phyloP scores from a whole-genome alignment of 1,140 invertebrate species.

The Musca domestica region DNA sequence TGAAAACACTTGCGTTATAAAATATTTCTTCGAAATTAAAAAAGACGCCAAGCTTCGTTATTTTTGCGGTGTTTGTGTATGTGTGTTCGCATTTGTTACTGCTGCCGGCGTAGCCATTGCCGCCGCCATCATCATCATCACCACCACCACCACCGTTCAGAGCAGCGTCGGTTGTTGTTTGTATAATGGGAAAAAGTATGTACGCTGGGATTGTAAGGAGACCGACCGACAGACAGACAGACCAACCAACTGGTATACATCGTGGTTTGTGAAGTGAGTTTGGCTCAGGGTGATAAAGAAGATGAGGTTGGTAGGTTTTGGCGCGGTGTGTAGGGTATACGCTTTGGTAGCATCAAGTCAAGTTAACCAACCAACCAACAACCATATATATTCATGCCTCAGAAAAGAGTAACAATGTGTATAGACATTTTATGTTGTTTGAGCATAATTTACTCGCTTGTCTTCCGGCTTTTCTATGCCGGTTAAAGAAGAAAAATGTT shows the following conservation, averaged over 20 bases:
- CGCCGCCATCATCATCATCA: too few species aligned
- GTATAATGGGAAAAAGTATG: neutral
- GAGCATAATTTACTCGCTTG: too few species aligned
- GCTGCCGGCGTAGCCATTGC: too few species aligned
- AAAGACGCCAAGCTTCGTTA: slow-evolving; percentile 14
- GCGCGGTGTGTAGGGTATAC: neutral
- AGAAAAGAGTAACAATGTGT: neutral
- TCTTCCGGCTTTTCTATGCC: neutral
- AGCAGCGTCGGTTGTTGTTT: neutral
- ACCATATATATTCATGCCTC: too few species aligned
- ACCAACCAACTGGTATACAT: too few species aligned
- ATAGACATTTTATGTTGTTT: too few species aligned
- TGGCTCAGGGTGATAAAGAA: neutral
- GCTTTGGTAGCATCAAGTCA: neutral
- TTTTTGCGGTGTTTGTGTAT: neutral
- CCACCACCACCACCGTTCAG: too few species aligned
- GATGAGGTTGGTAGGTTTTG: neutral
- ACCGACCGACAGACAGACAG: too few species aligned
- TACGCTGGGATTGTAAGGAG: neutral
- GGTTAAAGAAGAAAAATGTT: neutral
- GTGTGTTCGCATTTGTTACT: too few species aligned
- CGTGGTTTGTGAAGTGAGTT: too few species aligned
- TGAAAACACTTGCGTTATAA: slow-evolving; percentile 2
- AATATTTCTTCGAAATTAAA: slow-evolving; percentile 13
- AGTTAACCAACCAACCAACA: too few species aligned